Base-by-base conservation (phyloP, 2,888 invertebrate species). In the Arge pagana region DNA sequence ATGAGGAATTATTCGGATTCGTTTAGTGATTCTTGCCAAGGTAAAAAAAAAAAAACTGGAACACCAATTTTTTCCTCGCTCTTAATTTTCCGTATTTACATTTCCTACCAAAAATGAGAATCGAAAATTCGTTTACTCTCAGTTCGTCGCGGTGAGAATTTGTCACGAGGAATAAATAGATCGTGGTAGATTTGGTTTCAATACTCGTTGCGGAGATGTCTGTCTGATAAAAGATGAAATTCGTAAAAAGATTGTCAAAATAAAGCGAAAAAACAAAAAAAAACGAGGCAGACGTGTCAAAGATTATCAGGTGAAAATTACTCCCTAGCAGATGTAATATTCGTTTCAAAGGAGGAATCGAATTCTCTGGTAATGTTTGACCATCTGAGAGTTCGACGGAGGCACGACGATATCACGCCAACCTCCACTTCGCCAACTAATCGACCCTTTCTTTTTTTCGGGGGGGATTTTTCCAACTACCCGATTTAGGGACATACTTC, bases 401-500 rank as follows among this genome's bases (percentile, higher is more conserved):
- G 16, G 45, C 52, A 48, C n/a, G n/a, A n/a, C n/a, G 21, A n/a
- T 11, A 15, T 6, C 28, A 50, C 41, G 21, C 42, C 21, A 24
- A 53, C 21, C 49, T 16, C 56, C 53, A 64, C 61, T 65, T 57
- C 68, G 60, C 62, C 60, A 62, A 66, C 72, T 74, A 74, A 74
- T 74, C 70, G 23, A 19, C 24, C 64, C 69, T 59, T 60, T 64
- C 55, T 68, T 63, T 68, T 55, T 66, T 63, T 63, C 50, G 54
- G 56, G 67, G 70, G 69, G 65, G 53, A 62, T 66, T 63, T 64
- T 62, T 15, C 56, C 56, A 64, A 67, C 65, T 66, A 65, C 66
- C 66, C 70, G 65, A 69, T 78, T 66, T 83, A 94, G 96, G 96
- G 77, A 94, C 96, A 68, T 97, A 97, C 84, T 97, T 97, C 88